Evolutionary conservation across 2,113 vertebrate species (phyloP).

Genomic region (Phaethon lepturus): DNA sequence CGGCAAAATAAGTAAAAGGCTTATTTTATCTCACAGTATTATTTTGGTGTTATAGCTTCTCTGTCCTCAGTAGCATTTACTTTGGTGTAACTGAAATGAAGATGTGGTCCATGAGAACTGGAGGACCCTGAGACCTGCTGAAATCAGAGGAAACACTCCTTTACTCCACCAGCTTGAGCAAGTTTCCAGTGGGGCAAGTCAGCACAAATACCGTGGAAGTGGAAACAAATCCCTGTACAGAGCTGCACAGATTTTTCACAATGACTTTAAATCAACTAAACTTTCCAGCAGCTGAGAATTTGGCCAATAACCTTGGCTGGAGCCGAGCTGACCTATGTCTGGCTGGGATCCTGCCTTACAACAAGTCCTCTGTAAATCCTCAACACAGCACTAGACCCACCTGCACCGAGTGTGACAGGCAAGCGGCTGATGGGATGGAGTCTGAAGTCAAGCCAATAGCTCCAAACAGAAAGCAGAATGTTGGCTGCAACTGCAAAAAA

Average conservation of each 20-base stretch:
- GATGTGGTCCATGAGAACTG: neutral
- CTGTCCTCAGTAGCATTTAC: neutral
- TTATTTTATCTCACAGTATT: neutral
- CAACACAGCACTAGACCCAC: neutral
- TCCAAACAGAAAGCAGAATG: neutral
- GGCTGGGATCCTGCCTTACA: neutral
- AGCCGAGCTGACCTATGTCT: neutral
- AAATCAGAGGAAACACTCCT: neutral
- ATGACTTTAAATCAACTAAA: neutral
- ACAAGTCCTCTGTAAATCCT: neutral
- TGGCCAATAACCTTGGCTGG: neutral
- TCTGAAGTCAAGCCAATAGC: neutral
- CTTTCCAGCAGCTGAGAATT: neutral
- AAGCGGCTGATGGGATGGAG: neutral
- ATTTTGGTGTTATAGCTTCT: neutral
- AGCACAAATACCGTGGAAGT: neutral
- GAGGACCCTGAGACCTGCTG: neutral
- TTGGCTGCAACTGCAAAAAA: neutral
- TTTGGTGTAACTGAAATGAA: neutral
- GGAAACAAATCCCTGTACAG: neutral
- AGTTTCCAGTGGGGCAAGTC: neutral
- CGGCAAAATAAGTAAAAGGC: neutral
- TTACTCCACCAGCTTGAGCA: neutral
- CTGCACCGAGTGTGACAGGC: neutral
- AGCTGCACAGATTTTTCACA: neutral